Base-by-base conservation (phyloP, 2,888 invertebrate species). In the Cepaea hortensis region DNA sequence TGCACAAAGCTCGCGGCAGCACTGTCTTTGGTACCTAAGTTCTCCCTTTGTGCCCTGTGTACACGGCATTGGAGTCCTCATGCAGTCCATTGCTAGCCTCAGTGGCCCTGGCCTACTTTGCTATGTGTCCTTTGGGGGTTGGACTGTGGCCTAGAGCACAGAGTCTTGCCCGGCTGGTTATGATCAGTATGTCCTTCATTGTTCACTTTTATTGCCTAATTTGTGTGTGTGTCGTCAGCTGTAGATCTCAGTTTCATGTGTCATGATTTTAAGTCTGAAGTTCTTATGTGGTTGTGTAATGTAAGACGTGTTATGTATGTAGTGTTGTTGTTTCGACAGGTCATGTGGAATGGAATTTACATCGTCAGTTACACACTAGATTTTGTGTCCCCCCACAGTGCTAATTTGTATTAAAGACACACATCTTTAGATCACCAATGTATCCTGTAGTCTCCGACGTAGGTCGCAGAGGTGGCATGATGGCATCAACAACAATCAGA, bases 91-190 rank as follows among this genome's bases (percentile, higher is more conserved):
- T 62, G 85, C 72, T 85, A 85, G 85, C 85, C 85, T 73, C 72
- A 81, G 85, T 73, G 85, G 72, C 85, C 85, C 48, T 81, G 85
- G 73, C 85, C 85, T 85, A 77, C 85, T 81, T 85, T 85, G 85
- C 85, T 85, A 55, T 85, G 72, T 76, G 77, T 73, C 81, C 72
- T 81, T 80, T 80, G 85, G 48, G 55, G 85, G 62, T 80, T 85
- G 85, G 85, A 80, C 85, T 85, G 85, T 79, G 72, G 70, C 85
- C 80, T 68, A 77, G 79, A 68, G 65, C 55, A 75, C 84, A 84
- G 65, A 82, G 55, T 55, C 82, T 23, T 72, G 72, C 48, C 75
- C 85, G 50, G 77, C 85, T 55, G 77, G 65, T 46, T 70, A 6
- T 48, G 15, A 23, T 61, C 85, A 85, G 85, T 85, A 85, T 85